phyloP scores from a whole-genome alignment of 2,113 vertebrate genomes.

The Caloenas nicobarica region DNA sequence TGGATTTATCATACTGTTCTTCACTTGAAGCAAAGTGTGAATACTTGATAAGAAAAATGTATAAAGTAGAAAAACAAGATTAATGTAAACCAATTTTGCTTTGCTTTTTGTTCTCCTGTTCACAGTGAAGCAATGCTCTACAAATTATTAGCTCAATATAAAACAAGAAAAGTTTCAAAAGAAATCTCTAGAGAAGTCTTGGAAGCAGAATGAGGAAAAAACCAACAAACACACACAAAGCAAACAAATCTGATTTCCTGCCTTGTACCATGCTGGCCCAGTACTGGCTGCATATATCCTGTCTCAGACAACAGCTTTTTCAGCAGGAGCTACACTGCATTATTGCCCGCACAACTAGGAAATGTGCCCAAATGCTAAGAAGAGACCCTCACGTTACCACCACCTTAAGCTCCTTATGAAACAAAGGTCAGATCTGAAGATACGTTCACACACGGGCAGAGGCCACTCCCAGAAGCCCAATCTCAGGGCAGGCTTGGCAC shows the following conservation, averaged over 20 bases:
- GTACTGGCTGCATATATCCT: not conserved
- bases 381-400: not conserved
- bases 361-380: fast-evolving
- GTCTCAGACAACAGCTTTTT: not conserved
- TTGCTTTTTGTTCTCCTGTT: not conserved
- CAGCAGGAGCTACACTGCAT: not conserved
- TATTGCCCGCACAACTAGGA: fast-evolving
- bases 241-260: not conserved
- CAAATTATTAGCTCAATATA: not conserved
- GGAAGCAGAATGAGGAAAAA: not conserved
- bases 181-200: not conserved
- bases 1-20: constrained; percentile 48
- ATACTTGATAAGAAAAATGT: constrained; percentile 39
- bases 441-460: not conserved
- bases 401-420: not conserved
- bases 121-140: not conserved
- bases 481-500: not conserved
- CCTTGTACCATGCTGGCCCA: not conserved
- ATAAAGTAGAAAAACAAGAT: constrained; percentile 30
- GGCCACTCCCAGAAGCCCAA: not conserved
- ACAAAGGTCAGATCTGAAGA: too few relatives aligned
- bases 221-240: too few relatives aligned
- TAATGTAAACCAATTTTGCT: not conserved
- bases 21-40: constrained; percentile 49
- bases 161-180: not conserved